Conservation (phyloP, 23 tunicate species). For the Styela clava region DNA sequence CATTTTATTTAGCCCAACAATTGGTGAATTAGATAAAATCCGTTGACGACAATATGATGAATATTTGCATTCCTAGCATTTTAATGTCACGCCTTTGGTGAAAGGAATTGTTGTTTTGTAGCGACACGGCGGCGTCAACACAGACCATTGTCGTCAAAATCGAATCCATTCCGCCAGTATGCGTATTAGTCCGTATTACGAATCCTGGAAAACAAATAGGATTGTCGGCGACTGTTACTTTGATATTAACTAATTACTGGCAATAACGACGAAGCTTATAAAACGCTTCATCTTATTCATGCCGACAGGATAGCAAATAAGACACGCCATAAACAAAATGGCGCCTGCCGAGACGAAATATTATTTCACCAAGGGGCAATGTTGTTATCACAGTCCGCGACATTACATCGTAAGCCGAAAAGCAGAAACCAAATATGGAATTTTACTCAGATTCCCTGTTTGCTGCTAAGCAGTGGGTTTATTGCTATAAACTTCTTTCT, state of each 20-base stretch:
- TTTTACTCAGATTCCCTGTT: too few relatives aligned
- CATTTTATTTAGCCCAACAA: too few relatives aligned
- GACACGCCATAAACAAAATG: slow-evolving; percentile 6
- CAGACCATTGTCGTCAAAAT: not conserved
- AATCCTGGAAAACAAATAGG: not conserved
- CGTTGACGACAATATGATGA: not conserved
- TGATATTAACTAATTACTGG: slow-evolving; percentile 16
- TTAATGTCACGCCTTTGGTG: not conserved
- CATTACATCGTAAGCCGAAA: too few relatives aligned
- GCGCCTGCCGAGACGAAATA: not conserved
- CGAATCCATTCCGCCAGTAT: not conserved
- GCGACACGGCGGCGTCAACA: not conserved
- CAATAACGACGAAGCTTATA: slow-evolving; percentile 5
- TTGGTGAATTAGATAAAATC: too few relatives aligned
- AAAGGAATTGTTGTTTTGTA: not conserved
- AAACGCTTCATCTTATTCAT: slow-evolving; percentile 16
- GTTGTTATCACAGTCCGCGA: too few relatives aligned
- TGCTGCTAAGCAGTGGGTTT: too few relatives aligned
- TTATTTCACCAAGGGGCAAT: slow-evolving; percentile 6
- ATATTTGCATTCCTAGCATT: not conserved
- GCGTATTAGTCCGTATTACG: not conserved
- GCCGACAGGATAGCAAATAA: not conserved
- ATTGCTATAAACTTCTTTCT: too few relatives aligned
- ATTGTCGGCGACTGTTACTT: not conserved
- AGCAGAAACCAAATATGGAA: too few relatives aligned